Evolutionary conservation across 2,888 invertebrate genomes (phyloP), one percentile per base, ranked within the genome.

Genomic region (Euzetes globulus): DNA sequence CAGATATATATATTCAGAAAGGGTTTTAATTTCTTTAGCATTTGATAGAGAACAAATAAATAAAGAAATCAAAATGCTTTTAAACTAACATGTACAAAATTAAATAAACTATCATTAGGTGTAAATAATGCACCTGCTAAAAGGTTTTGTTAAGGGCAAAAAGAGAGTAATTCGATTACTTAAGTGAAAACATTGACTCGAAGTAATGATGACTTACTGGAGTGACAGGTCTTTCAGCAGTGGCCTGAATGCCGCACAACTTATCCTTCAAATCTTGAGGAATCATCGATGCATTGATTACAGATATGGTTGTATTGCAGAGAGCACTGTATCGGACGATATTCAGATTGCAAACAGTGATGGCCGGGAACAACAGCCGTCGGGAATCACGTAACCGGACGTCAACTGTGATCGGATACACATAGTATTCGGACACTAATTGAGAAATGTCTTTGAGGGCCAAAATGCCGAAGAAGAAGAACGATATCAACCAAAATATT

Each of bases 261-360:
- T 77, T 77, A n/a, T 77, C 77, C 50, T 73, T 58, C 27, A 77
- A 25, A 29, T 77, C 77, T 17, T 19, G 19, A 9, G 77, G 77
- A 27, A 75, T 75, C 74, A 75, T 74, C n/a, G 75, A 72, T 63
- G 55, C 75, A 72, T 75, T 74, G 71, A 68, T 77, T 55, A 73
- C 75, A 70, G 74, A 76, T 3, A 70, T 17, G 37, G 58, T 71
- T 33, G 71, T 75, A 73, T 73, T 76, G 75, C 77, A 77, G 0
- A 77, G 63, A 13, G 77, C 75, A 37, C 65, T 65, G 55, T 72
- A 77, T 19, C 77, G 74, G 58, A 77, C 76, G 19, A 76, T 75
- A 71, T 79, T 79, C 41, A 78, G 41, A 71, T 77, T 78, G 33
- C 79, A 79, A 50, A 79, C 72, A 15, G 79, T 79, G 1, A 79